Conservation (phyloP, 2,888 invertebrate species). For the Melanostoma mellinum region DNA sequence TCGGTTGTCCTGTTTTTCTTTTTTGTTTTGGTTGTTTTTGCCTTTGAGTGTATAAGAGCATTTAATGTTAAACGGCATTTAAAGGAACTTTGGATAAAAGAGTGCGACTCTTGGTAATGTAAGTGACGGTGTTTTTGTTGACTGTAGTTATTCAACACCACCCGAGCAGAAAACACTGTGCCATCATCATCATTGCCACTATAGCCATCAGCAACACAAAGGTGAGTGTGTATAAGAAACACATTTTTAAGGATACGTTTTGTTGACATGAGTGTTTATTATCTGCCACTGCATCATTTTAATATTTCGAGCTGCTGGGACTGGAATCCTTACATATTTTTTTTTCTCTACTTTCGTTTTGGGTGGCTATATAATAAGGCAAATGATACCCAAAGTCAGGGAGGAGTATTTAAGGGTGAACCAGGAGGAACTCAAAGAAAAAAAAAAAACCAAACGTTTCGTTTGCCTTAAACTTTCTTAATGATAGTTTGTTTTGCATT, state of each 20-base stretch:
- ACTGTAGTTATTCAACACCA: slow-evolving; percentile 52
- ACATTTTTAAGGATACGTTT: slow-evolving; percentile 73
- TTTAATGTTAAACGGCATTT: slow-evolving; percentile 68
- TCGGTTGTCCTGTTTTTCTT: slow-evolving; percentile 8
- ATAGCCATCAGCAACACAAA: slow-evolving; percentile 33
- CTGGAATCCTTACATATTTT: slow-evolving; percentile 29
- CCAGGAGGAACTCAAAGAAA: slow-evolving; percentile 1
- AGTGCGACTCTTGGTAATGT: slow-evolving; percentile 44
- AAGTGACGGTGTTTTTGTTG: slow-evolving; percentile 63
- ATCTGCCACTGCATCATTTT: slow-evolving; percentile 73
- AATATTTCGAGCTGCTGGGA: slow-evolving; percentile 52
- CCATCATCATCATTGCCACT: slow-evolving; percentile 26
- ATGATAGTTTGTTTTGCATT: slow-evolving; percentile 72
- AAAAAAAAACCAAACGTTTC: slow-evolving; percentile 34
- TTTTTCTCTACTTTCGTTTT: slow-evolving; percentile 21
- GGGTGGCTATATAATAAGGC: slow-evolving; percentile 4
- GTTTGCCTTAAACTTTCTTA: slow-evolving; percentile 71
- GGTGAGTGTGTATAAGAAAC: slow-evolving; percentile 67
- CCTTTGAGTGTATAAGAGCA: slow-evolving; percentile 26
- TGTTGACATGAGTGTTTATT: slow-evolving; percentile 73
- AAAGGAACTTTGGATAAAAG: slow-evolving; percentile 70
- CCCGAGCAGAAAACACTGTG: slow-evolving; percentile 26
- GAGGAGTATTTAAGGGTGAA: slow-evolving; percentile 7
- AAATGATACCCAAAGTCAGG: slow-evolving; percentile 2
- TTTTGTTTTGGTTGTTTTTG: background rate